Conservation (phyloP, 2,888 invertebrate genomes). For the Pemphredon lugubris region DNA sequence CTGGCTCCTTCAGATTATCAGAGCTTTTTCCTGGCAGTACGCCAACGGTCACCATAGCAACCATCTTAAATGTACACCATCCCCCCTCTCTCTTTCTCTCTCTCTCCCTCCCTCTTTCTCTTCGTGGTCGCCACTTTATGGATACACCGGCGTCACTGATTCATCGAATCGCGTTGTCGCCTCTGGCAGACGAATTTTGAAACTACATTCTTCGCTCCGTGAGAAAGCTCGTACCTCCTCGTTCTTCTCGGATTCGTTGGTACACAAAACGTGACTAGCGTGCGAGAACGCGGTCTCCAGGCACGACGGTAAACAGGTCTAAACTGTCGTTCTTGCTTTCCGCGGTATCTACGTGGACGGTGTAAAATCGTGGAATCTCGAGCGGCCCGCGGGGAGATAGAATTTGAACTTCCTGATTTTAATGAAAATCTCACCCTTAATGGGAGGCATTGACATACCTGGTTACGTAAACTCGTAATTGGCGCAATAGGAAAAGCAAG, state of each 20-base stretch:
- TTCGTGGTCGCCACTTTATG: slow-evolving; percentile 53
- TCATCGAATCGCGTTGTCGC: slow-evolving; percentile 57
- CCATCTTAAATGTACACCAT: slow-evolving; percentile 72
- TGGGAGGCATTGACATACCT: too few relatives aligned
- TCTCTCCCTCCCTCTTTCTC: slow-evolving; percentile 3
- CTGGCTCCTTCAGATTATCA: slow-evolving; percentile 74
- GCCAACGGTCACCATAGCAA: slow-evolving; percentile 77
- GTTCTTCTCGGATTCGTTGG: not conserved
- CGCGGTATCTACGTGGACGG: too few relatives aligned
- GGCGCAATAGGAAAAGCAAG: not conserved
- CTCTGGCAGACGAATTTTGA: slow-evolving; percentile 27
- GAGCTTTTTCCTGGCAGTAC: slow-evolving; percentile 72
- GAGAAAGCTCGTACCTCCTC: not conserved
- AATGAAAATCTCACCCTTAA: too few relatives aligned
- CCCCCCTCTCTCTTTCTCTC: slow-evolving; percentile 11
- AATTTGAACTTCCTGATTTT: too few relatives aligned
- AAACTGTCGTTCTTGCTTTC: too few relatives aligned
- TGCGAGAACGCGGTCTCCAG: too few relatives aligned
- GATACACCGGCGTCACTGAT: slow-evolving; percentile 61
- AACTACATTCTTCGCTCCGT: not conserved
- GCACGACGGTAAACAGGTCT: too few relatives aligned
- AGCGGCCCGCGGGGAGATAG: too few relatives aligned
- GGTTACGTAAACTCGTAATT: not conserved
- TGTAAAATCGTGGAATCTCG: too few relatives aligned
- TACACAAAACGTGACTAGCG: too few relatives aligned